A percentile compares a stretch with the other conserved stretches of the same genome.
Evolutionary conservation across 2,113 vertebrate genomes (phyloP).

Genomic region (Anseranas semipalmata): DNA sequence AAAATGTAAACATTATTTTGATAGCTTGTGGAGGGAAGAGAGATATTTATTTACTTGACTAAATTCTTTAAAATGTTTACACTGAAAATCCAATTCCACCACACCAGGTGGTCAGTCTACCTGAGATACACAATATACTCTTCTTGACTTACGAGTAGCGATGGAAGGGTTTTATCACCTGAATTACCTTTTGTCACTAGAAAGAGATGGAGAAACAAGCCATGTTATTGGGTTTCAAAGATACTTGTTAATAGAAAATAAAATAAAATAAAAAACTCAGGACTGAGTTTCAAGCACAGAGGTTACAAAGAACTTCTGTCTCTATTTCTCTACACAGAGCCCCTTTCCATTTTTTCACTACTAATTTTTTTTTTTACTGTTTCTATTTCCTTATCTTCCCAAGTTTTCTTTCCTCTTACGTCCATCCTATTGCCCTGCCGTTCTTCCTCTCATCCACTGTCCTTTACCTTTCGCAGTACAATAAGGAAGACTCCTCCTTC

Average conservation of each 20-base stretch:
- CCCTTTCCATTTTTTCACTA: not conserved
- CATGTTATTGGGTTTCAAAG: not conserved
- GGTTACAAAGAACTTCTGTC: not conserved
- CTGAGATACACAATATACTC: not conserved
- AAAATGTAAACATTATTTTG: not conserved
- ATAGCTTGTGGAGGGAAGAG: not conserved
- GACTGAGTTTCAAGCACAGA: not conserved
- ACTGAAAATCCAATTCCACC: not conserved
- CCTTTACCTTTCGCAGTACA: not conserved
- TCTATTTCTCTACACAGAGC: not conserved
- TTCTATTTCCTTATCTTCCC: not conserved
- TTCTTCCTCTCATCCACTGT: not conserved
- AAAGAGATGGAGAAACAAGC: not conserved
- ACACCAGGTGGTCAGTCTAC: not conserved
- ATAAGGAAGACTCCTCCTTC: not conserved
- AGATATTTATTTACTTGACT: not conserved
- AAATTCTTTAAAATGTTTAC: not conserved
- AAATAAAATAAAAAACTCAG: not conserved
- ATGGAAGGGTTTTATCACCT: not conserved
- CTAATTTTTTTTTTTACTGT: not conserved
- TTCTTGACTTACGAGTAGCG: not conserved
- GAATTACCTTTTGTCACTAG: not conserved
- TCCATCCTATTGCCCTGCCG: not conserved
- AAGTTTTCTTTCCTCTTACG: not conserved
- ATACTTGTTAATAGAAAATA: not conserved